A percentile compares a stretch with the other conserved stretches of the same genome.
Evolutionary conservation across 2,113 vertebrate genomes (phyloP).

Genomic region (Hiodon alosoides): DNA sequence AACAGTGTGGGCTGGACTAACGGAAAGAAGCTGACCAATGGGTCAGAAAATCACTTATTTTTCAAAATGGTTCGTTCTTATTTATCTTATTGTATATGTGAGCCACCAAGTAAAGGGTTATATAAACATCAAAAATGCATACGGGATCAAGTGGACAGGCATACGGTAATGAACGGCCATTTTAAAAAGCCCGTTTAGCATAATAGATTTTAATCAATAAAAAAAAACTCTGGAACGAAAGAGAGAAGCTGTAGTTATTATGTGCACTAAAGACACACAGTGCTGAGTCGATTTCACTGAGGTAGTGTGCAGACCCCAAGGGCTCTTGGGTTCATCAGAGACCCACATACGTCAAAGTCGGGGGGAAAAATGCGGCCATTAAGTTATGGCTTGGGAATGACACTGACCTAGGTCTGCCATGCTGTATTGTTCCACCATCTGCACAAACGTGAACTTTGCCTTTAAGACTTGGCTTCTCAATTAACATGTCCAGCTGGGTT

Average conservation of each 20-base stretch:
- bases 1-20: no score
- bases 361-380: slow-evolving; percentile 64
- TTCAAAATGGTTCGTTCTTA: no score
- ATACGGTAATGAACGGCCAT: no score
- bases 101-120: no score
- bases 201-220: no score
- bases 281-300: slow-evolving; percentile 70
- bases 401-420: slow-evolving; percentile 80
- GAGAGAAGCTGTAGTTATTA: slow-evolving; percentile 42
- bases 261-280: slow-evolving; percentile 53
- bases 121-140: no score
- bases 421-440: slow-evolving; percentile 89
- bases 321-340: slow-evolving; percentile 63
- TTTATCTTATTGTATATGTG: no score
- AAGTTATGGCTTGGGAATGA: slow-evolving; percentile 75
- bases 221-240: slow-evolving; percentile 10
- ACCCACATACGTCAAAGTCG: slow-evolving; percentile 63
- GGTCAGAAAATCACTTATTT: no score
- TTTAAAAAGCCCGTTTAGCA: no score
- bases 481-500: slow-evolving; percentile 95
- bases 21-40: no score
- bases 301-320: slow-evolving; percentile 45
- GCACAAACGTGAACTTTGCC: slow-evolving; percentile 91
- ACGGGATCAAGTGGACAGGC: no score
- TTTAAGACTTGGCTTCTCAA: slow-evolving; percentile 92